Conservation (phyloP, 2,797 vertebrate genomes). For the Intellagama lesueurii region DNA sequence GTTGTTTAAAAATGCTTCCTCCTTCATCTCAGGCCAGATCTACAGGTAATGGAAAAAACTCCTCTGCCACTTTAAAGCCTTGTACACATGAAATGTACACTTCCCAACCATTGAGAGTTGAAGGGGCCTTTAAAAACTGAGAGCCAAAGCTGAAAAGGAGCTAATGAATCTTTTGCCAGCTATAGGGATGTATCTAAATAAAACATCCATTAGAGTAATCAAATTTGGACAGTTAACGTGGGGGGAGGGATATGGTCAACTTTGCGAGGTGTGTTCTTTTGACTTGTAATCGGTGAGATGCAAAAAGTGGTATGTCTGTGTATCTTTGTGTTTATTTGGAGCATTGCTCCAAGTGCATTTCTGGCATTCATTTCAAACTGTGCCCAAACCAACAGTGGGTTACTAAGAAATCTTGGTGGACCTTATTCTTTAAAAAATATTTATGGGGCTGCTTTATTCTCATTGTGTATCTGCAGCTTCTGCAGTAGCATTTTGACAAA, state of each 20-base stretch:
- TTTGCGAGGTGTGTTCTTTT: not conserved
- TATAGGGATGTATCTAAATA: not conserved
- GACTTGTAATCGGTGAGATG: not conserved
- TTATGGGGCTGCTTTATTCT: conserved; percentile 40
- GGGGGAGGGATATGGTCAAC: not conserved
- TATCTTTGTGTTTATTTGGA: too few species aligned
- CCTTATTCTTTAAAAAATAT: conserved; percentile 16
- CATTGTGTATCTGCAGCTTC: conserved; percentile 44
- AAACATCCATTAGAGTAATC: not conserved
- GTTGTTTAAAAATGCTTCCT: not conserved
- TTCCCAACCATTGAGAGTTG: not conserved
- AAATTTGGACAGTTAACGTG: not conserved
- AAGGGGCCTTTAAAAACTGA: not conserved
- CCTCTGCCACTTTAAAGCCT: not conserved
- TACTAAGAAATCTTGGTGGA: conserved; percentile 41
- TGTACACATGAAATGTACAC: not conserved
- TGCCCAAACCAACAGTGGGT: not conserved
- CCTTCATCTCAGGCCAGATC: not conserved
- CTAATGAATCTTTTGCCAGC: not conserved
- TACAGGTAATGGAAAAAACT: not conserved
- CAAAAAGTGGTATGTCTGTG: not conserved
- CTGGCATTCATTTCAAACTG: not conserved
- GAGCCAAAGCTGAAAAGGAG: not conserved
- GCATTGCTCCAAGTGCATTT: not conserved
- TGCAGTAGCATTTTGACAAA: conserved; percentile 44